Conservation (phyloP, 2,888 invertebrate genomes). For the Erpobdella octoculata region DNA sequence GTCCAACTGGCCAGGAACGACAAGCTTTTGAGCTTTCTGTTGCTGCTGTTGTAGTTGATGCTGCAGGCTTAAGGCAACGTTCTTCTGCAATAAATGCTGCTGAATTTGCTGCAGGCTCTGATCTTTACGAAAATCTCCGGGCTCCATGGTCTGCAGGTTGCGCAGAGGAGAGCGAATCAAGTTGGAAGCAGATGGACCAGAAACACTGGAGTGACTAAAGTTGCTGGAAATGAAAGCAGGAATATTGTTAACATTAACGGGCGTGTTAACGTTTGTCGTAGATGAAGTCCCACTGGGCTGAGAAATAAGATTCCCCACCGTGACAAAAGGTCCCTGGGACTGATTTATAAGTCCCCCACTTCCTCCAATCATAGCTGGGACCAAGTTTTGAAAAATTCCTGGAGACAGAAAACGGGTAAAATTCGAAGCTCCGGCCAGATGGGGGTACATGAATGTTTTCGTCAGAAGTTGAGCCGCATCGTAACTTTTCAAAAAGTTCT, state of each 20-base stretch:
- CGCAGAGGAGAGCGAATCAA: constrained; percentile 65
- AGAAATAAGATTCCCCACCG: neutral
- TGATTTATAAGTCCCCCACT: neutral
- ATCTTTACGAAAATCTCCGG: constrained; percentile 71
- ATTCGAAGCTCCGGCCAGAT: constrained; percentile 37
- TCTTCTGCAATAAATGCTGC: constrained; percentile 9
- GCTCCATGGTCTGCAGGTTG: constrained; percentile 86
- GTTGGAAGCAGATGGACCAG: neutral
- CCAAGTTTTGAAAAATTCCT: constrained; percentile 19
- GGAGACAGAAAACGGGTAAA: constrained; percentile 26
- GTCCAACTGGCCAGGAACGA: neutral
- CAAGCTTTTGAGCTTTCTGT: neutral
- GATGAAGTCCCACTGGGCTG: neutral
- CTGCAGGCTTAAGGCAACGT: constrained; percentile 18
- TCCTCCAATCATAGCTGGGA: constrained; percentile 6
- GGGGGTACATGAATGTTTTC: constrained; percentile 40
- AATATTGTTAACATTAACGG: neutral
- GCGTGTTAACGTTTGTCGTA: neutral
- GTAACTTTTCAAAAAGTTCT: constrained; percentile 45
- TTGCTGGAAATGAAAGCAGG: constrained; percentile 15
- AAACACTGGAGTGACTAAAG: neutral
- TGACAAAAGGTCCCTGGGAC: neutral
- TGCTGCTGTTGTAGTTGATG: constrained; percentile 22
- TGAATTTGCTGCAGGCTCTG: constrained; percentile 33
- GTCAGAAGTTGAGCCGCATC: constrained; percentile 43